Evolutionary conservation across 2,113 vertebrate species (phyloP).

Genomic region (Oncorhynchus masou): DNA sequence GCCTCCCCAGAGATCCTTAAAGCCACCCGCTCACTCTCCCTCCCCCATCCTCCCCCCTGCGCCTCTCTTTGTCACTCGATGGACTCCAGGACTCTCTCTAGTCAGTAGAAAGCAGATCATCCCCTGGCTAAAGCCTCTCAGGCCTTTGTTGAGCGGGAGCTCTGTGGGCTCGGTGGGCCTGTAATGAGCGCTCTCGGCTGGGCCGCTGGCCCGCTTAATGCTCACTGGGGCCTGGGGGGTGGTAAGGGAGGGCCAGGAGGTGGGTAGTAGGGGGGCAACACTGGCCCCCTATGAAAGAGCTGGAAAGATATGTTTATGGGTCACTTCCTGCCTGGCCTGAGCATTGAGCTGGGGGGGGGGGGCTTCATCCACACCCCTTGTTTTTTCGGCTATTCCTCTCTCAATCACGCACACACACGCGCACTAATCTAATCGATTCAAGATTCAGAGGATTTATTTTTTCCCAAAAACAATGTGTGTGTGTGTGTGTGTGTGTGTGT

Average conservation of each 20-base stretch:
- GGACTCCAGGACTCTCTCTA: slow-evolving; percentile 97
- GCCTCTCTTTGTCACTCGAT: slow-evolving; percentile 85
- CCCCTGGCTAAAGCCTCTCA: slow-evolving; percentile 95
- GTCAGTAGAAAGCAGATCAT: slow-evolving; percentile 99
- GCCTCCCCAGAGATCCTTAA: slow-evolving; percentile 91
- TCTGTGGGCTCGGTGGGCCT: slow-evolving; percentile 94
- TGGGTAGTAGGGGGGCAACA: slow-evolving; percentile 70
- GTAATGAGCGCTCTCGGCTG: slow-evolving; percentile 99
- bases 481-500: not conserved
- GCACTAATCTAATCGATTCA: slow-evolving; percentile 28
- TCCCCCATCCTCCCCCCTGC: slow-evolving; percentile 71
- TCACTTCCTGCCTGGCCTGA: slow-evolving; percentile 93
- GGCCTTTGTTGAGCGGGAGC: slow-evolving; percentile 73
- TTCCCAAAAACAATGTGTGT: not conserved
- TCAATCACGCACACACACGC: slow-evolving; percentile 19
- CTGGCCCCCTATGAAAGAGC: slow-evolving; percentile 91
- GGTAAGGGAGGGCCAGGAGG: slow-evolving; percentile 70
- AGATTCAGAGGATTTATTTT: slow-evolving; percentile 51
- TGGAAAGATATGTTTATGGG: slow-evolving; percentile 91
- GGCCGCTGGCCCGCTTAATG: slow-evolving; percentile 88
- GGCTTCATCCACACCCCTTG: no score
- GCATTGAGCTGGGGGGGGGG: slow-evolving; percentile 76
- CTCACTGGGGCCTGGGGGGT: slow-evolving; percentile 87
- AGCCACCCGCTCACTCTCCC: slow-evolving; percentile 81
- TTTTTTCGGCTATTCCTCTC: slow-evolving; percentile 71